Evolutionary conservation across 1,140 invertebrate species (phyloP), one percentile per base, ranked within the genome.

Genomic region (Parasteatoda tepidariorum): DNA sequence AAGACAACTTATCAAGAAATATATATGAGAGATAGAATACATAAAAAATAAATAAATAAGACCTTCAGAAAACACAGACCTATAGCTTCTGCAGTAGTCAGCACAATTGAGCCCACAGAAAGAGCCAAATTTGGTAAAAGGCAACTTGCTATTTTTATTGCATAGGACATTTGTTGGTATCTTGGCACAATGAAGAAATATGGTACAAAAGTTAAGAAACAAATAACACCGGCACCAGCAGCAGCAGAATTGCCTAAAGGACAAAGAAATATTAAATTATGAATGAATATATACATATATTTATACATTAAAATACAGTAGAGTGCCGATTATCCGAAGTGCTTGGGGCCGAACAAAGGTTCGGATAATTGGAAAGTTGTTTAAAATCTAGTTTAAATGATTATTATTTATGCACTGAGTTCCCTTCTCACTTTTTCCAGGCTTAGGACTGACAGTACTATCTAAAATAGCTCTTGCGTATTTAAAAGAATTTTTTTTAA

Each of bases 181-280:
- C 89, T 92, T 34, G 90, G 87, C 3, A 90, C 86, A 31, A 92
- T 87, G 78, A 92, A 89, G 26, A 90, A 89, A 87, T 92, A 93
- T 0, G 92, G 92, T 38, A 93, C 86, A 85, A 92, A 92, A 2
- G 90, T 83, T 0, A 91, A 85, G 86, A 93, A 92, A 86, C 92
- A 93, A 34, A 93, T 88, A 38, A 93, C 91, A 31, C 91, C 92
- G 22, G 89, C 91, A 85, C 89, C 91, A 34, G 91, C 91, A 0
- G 92, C 91, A 6, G 92, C 91, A 61, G 92, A 86, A 87, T 92
- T 93, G 1, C 92, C 92, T 89, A 85, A 18, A 89, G n/a, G n/a
- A n/a, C n/a, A n/a, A 88, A 85, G 92, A 88, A 94, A 93, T 2
- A 94, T 91, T 86, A 94, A 95, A n/a, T n/a, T n/a, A n/a, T n/a